These are phyloP conservation scores for Caenorhabditis afra DNA, from an alignment of 2,888 invertebrate species.

Conservation along the genomic window DNA sequence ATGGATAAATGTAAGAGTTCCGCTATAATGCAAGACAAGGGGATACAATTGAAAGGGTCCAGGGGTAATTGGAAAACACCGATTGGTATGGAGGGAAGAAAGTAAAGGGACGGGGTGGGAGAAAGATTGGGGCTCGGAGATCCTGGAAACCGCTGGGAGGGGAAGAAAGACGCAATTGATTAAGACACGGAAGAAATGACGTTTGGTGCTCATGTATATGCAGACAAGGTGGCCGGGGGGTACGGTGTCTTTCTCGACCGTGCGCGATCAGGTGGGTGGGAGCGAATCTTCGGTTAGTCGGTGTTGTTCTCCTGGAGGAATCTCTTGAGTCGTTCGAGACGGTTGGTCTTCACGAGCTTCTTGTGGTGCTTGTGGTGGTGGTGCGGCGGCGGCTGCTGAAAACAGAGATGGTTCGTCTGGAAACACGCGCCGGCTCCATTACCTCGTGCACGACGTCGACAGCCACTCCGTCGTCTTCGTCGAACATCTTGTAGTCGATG, in stretches of 20 bases:
- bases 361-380: constrained; percentile 54
- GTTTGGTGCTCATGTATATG: constrained; percentile 23
- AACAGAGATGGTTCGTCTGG: no score
- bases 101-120: not conserved
- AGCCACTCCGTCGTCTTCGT: constrained; percentile 28
- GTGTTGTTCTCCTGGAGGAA: constrained; percentile 15
- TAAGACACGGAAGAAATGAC: constrained; percentile 10
- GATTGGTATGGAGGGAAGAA: constrained; percentile 12
- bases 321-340: constrained; percentile 37
- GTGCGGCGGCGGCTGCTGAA: constrained; percentile 16
- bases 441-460: constrained; percentile 35
- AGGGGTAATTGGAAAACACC: constrained; percentile 50
- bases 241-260: constrained; percentile 1
- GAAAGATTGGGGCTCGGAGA: constrained; percentile 27
- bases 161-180: constrained; percentile 44
- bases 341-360: constrained; percentile 40
- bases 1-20: not conserved
- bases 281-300: not conserved
- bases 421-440: not conserved
- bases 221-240: constrained; percentile 8
- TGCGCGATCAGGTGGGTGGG: not conserved
- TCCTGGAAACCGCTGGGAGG: constrained; percentile 40
- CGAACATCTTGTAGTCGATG: constrained; percentile 34
- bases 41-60: constrained; percentile 23
- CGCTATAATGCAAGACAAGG: constrained; percentile 3